Percentiles rank a stretch among this genome's conserved stretches.
Conservation (phyloP, 2,113 vertebrate genomes). For the Mastomys natalensis region DNA sequence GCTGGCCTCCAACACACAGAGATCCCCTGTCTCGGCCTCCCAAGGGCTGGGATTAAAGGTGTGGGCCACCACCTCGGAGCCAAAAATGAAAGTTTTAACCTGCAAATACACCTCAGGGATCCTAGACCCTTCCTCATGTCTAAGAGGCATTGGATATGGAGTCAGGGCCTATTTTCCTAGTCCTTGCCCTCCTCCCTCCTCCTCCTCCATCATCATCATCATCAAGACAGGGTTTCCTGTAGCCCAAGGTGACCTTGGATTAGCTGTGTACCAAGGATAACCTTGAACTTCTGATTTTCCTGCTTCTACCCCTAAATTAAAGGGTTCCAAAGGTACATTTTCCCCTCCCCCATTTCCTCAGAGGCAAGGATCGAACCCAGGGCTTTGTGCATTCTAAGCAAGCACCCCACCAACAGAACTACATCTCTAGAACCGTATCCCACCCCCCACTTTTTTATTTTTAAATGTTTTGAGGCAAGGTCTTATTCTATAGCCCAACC, state of each 20-base stretch:
- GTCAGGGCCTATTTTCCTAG: not conserved
- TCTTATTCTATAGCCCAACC: not conserved
- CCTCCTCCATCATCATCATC: not conserved
- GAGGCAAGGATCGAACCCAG: not conserved
- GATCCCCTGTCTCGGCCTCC: not conserved
- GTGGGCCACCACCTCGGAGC: accelerated
- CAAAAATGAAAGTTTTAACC: not conserved
- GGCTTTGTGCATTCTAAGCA: too few relatives aligned
- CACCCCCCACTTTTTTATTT: not conserved
- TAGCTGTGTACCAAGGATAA: not conserved
- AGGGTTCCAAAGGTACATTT: not conserved
- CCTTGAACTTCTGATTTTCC: not conserved
- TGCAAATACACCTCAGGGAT: too few relatives aligned
- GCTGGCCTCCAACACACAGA: not conserved
- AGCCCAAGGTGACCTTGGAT: not conserved
- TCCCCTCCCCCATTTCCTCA: not conserved
- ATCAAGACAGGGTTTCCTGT: not conserved
- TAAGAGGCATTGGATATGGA: not conserved
- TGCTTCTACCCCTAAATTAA: not conserved
- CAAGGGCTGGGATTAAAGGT: not conserved
- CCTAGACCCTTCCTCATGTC: not conserved
- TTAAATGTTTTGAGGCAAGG: not conserved
- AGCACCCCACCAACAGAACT: not conserved
- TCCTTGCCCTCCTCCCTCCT: not conserved
- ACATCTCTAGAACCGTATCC: too few relatives aligned